phyloP scores from a whole-genome alignment of 2,113 vertebrate genomes.

The Saccopteryx bilineata region DNA sequence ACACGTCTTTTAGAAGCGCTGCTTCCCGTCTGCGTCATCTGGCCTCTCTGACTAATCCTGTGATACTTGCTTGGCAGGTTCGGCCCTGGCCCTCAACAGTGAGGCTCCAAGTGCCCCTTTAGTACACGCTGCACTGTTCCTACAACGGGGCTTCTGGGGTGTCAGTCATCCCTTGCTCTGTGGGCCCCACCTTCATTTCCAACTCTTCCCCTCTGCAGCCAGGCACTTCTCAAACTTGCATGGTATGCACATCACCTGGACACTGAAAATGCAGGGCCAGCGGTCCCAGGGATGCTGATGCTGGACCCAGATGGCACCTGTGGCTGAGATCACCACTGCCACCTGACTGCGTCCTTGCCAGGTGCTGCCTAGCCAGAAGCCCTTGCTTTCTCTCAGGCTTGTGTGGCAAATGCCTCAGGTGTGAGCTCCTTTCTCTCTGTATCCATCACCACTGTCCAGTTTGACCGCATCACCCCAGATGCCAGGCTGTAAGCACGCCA shows the following conservation, averaged over 20 bases:
- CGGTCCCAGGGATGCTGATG: rapidly evolving
- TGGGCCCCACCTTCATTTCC: background rate
- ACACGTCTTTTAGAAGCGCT: background rate
- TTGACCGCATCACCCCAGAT: rapidly evolving
- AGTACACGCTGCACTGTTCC: background rate
- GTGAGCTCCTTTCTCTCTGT: background rate
- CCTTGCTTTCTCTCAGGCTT: background rate
- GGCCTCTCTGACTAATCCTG: background rate
- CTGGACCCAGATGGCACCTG: rapidly evolving
- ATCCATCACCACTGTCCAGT: too few species aligned
- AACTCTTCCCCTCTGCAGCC: background rate
- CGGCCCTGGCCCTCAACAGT: rapidly evolving
- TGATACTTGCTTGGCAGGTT: rapidly evolving
- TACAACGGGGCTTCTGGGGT: background rate
- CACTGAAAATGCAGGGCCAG: background rate
- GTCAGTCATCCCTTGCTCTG: background rate
- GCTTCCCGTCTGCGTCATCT: background rate
- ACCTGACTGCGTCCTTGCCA: background rate
- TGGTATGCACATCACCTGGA: too few species aligned
- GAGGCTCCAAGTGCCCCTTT: background rate
- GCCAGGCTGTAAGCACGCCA: background rate
- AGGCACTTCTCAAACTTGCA: background rate
- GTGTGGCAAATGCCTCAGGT: background rate
- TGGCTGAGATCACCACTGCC: background rate
- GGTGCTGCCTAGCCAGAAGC: background rate